These are phyloP conservation scores for Melanotus villosus DNA, from an alignment of 2,888 invertebrate genomes.

Conservation along the genomic window DNA sequence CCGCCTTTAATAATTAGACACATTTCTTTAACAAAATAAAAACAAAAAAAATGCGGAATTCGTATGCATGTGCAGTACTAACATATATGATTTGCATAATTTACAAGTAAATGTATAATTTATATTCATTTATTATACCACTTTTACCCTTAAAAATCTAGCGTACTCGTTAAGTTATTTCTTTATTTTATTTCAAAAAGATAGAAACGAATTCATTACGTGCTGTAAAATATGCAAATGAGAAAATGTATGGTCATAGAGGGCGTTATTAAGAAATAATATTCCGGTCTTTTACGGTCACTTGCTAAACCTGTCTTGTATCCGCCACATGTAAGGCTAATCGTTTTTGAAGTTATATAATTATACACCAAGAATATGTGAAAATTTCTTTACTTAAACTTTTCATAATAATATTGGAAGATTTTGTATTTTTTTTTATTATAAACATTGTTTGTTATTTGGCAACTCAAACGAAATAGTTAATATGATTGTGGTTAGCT, in stretches of 20 bases:
- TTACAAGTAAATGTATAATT: neutral
- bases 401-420: too few species aligned
- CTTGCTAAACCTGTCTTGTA: constrained; percentile 50
- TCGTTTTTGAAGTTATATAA: constrained; percentile 19
- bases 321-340: constrained; percentile 30
- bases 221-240: constrained; percentile 39
- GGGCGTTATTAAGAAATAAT: constrained; percentile 47
- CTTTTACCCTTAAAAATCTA: constrained; percentile 6
- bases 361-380: neutral
- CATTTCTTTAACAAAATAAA: too few species aligned
- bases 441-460: too few species aligned
- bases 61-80: too few species aligned
- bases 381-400: too few species aligned
- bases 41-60: too few species aligned
- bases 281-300: constrained; percentile 45
- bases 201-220: constrained; percentile 25
- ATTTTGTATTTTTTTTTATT: too few species aligned
- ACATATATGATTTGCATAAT: constrained; percentile 22
- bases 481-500: too few species aligned
- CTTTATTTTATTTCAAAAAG: constrained; percentile 1
- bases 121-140: neutral
- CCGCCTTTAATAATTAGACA: too few species aligned
- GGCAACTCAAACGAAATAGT: too few species aligned
- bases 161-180: neutral
- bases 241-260: constrained; percentile 34